Base-by-base conservation (phyloP, 2,888 invertebrate species). In the Chymomyza procnemis region DNA sequence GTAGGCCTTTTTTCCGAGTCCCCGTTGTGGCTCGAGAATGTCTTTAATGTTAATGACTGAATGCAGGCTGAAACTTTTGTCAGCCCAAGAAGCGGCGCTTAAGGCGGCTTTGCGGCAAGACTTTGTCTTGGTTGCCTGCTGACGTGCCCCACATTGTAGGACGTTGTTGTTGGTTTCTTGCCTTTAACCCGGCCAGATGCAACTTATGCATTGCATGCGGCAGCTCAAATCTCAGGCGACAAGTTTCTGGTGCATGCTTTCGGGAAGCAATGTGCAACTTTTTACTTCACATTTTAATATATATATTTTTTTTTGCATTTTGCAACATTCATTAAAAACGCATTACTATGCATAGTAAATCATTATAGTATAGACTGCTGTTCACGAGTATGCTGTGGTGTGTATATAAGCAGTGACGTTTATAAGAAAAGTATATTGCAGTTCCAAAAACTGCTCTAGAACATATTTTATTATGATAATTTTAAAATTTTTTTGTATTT, bases 11-110 rank as follows among this genome's bases (percentile, higher is more conserved):
- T 72, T 73, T n/a, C n/a, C 61, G 57, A 18, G 14, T 26, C 61
- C n/a, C 16, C 41, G 48, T n/a, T n/a, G 50, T 8, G 18, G 55
- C 34, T 21, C 52, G 34, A 76, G 74, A 80, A 79, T 80, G 69
- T 80, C 85, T 85, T 82, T 85, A 82, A 82, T 85, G 83, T 80
- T 82, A 82, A 82, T 85, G 83, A 79, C 82, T 72, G 61, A 77
- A 65, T 73, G 80, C 79, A 75, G 72, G 72, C 69, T 71, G 67
- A 82, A 82, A 67, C 78, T 84, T 57, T 78, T 64, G 57, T 46
- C 19, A 50, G 50, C 50, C 16, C 19, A 6, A 18, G 50, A 9
- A 41, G 73, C 19, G 74, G 54, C 77, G 77, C 84, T 83, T 79
- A 76, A 83, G 84, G 79, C 81, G 71, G 79, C 81, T 80, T 77